These are phyloP conservation scores for Anolis carolinensis DNA, from an alignment of 2,113 vertebrate species.

Conservation along the genomic window DNA sequence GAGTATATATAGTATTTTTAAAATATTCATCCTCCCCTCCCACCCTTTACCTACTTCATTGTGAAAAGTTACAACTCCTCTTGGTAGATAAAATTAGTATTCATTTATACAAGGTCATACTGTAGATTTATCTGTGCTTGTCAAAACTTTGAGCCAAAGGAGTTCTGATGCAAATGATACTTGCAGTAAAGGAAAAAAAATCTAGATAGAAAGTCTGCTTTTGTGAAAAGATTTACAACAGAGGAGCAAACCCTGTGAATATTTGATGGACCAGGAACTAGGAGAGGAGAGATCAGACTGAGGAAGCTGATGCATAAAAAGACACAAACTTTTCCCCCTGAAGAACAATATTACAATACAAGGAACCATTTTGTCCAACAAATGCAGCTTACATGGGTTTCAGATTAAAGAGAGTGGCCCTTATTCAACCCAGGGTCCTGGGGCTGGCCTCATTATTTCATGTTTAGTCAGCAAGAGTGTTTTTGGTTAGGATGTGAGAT, in stretches of 20 bases:
- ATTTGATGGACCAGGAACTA: neutral
- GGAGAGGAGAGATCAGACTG: neutral
- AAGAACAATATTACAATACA: neutral
- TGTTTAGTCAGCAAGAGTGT: too few relatives aligned
- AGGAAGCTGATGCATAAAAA: neutral
- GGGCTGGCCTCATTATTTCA: too few relatives aligned
- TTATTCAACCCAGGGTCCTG: too few relatives aligned
- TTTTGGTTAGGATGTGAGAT: neutral
- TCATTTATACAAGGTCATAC: conserved; percentile 1
- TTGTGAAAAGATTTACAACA: neutral
- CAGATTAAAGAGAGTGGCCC: too few relatives aligned
- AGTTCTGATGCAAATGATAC: neutral
- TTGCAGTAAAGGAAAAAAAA: neutral
- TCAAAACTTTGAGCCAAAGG: conserved; percentile 7
- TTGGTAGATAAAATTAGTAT: conserved; percentile 2
- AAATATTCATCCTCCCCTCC: too few relatives aligned
- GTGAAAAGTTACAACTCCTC: conserved; percentile 7
- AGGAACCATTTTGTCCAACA: neutral
- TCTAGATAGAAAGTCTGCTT: neutral
- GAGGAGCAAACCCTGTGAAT: neutral
- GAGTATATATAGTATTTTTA: too few relatives aligned
- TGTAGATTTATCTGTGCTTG: conserved; percentile 15
- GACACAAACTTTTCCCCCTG: neutral
- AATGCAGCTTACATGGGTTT: too few relatives aligned
- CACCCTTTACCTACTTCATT: neutral